Conservation (phyloP, 2,797 vertebrate genomes). For the Coranthus polyacanthus region DNA sequence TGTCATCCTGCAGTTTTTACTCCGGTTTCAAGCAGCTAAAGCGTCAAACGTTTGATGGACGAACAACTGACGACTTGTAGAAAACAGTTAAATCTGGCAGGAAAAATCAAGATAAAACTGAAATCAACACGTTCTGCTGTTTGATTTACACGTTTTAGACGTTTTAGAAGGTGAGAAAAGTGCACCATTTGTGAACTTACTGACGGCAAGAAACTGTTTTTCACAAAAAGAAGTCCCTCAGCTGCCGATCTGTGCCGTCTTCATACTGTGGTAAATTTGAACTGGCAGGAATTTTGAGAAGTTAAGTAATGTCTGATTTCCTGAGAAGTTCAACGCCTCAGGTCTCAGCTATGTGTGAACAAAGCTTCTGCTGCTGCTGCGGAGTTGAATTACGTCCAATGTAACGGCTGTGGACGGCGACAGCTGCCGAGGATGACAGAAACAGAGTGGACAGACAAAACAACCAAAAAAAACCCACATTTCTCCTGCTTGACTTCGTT, state of each 20-base stretch:
- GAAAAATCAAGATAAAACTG: background rate
- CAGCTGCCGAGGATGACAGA: conserved; percentile 16
- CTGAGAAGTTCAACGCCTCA: background rate
- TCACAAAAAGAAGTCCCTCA: background rate
- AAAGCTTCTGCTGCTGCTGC: conserved; percentile 1
- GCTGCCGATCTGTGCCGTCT: background rate
- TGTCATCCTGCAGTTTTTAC: conserved; percentile 8
- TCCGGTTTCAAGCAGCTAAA: conserved; percentile 37
- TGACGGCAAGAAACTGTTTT: background rate
- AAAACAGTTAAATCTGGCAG: background rate
- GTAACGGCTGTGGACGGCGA: conserved; percentile 12
- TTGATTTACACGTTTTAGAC: background rate
- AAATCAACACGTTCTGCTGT: background rate
- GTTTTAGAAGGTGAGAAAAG: background rate
- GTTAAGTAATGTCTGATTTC: conserved; percentile 5
- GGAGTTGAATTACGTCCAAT: conserved; percentile 3
- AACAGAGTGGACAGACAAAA: background rate
- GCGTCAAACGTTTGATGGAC: conserved; percentile 3
- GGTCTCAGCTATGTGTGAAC: conserved; percentile 11
- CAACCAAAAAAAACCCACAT: no score
- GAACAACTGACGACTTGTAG: background rate
- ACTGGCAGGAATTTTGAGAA: conserved; percentile 6
- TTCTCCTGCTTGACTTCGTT: no score
- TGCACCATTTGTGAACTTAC: no score
- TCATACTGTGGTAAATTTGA: background rate